Percentiles rank a stretch among this genome's conserved stretches.
Evolutionary conservation across 1,140 invertebrate species (phyloP).

Genomic region (roundworm (Caenorhabditis elegans)): WBcel235 BX284603.4:7981501-7982000

Average conservation of each 20-base stretch:
- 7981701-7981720: neutral
- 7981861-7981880: too few species aligned
- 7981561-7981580: neutral
- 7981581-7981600: neutral
- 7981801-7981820: neutral
- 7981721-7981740: constrained; percentile 21
- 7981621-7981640: neutral
- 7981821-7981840: neutral
- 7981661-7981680: neutral
- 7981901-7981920: neutral
- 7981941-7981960: too few species aligned
- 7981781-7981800: neutral
- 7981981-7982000: too few species aligned
- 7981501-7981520: neutral
- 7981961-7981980: too few species aligned
- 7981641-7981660: neutral
- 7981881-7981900: neutral
- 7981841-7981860: neutral
- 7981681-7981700: neutral
- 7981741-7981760: constrained; percentile 17
- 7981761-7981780: constrained; percentile 2
- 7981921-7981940: too few species aligned
- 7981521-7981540: neutral
- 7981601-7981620: neutral
- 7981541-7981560: too few species aligned